Base-by-base conservation (phyloP, 2,797 vertebrate genomes). In the Siniperca undulata region DNA sequence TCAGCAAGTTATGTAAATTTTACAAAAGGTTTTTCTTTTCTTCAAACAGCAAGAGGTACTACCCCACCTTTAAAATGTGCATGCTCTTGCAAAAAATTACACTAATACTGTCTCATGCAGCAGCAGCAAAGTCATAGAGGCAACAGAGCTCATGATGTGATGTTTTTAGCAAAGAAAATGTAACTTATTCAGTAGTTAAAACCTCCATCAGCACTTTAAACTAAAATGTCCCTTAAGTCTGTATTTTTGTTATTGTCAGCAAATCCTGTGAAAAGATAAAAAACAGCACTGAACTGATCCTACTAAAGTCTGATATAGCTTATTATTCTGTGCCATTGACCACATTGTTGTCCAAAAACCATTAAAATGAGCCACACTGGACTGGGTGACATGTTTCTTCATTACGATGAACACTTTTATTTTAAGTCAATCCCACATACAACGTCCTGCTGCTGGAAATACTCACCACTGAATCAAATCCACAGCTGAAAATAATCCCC, bases 1-100 rank as follows among this genome's bases (percentile, higher is more conserved):
- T 76, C 77, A 72, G 79, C 69, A 70, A 73, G 67, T 82, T 66
- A 66, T 85, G 77, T 71, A 72, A 81, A 86, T 81, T 77, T 65
- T 17, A 20, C 12, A 22, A 6, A 56, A 27, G 7, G 14, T 52
- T 36, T 73, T 64, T 20, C 42, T 72, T 79, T 67, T 19, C 40
- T 27, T 70, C 72, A 65, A 69, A 61, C 62, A 80, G 58, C 44
- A 16, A 61, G 30, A 72, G 55, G 34, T 42, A 34, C 65, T 34
- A 50, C 20, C 76, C 74, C 13, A 12, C 55, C 58, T 19, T 16
- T 20, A 24, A 42, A 73, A 80, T 87, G 74, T 74, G 30, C 68
- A 80, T 82, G 65, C 50, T 44, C 60, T 27, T 24, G 19, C 6
- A 67, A 55, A 83, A 55, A 59, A 67, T 27, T 52, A 30, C 13